phyloP scores from a whole-genome alignment of 2,888 invertebrate genomes.

The Lottia gigantea region DNA sequence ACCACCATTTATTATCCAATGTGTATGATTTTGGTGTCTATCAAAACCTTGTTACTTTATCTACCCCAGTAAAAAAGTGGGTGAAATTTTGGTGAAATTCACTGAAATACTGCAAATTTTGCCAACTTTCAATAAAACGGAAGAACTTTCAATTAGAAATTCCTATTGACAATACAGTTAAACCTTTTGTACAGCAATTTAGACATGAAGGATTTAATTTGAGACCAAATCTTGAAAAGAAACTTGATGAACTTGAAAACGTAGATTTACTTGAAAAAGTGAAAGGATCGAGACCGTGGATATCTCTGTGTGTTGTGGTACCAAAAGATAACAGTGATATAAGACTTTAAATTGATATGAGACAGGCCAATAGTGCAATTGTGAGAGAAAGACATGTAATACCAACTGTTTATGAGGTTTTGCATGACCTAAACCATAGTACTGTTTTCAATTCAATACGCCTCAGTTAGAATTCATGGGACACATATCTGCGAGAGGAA shows the following conservation, averaged over 20 bases:
- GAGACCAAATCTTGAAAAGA: neutral
- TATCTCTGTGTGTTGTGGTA: slow-evolving; percentile 31
- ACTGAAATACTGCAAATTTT: too few relatives aligned
- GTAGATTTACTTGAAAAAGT: neutral
- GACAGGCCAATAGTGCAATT: slow-evolving; percentile 31
- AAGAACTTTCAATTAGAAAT: neutral
- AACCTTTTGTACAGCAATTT: neutral
- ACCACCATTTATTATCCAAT: too few relatives aligned
- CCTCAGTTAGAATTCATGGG: too few relatives aligned
- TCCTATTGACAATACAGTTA: neutral
- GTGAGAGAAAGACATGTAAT: slow-evolving; percentile 28
- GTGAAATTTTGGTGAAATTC: too few relatives aligned
- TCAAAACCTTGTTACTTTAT: too few relatives aligned
- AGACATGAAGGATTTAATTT: neutral
- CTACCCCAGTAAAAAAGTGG: too few relatives aligned
- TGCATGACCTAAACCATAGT: slow-evolving; percentile 31
- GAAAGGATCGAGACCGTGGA: neutral
- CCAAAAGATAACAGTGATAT: slow-evolving; percentile 35
- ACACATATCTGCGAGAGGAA: too few relatives aligned
- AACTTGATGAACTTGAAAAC: neutral
- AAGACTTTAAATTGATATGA: slow-evolving; percentile 36
- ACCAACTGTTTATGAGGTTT: slow-evolving; percentile 30
- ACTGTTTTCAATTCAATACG: slow-evolving; percentile 34
- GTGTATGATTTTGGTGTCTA: too few relatives aligned
- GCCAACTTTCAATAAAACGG: too few relatives aligned